Evolutionary conservation across 1,140 invertebrate genomes (phyloP), one percentile per base, ranked within the genome.

Genomic region (Lepidurus packardi): DNA sequence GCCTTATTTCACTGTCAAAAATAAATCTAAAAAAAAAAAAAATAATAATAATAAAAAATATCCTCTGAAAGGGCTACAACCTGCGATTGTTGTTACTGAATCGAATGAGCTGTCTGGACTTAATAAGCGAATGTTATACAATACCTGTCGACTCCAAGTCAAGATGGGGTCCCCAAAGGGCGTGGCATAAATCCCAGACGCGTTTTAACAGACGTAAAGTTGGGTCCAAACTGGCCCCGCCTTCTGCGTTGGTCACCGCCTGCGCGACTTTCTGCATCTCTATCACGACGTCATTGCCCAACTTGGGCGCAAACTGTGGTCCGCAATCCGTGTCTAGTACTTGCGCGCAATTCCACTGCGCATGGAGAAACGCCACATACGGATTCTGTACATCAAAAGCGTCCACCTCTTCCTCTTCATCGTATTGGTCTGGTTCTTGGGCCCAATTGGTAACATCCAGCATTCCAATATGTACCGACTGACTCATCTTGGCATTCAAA

Each of bases 131-230:
- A 45, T n/a, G 16, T 21, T 77, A 11, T 7, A 74, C 41, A 75
- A 13, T 41, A 78, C 34, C 44, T 77, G 44, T 76, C 21, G 44
- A 73, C 16, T 16, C 42, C 21, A 74, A 75, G n/a, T 80, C 77
- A 65, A 73, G 45, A 77, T 91, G 85, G 45, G 88, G 88, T 4
- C 94, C 94, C 94, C 94, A 97, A 1, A 97, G 87, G 1, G 93
- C 92, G 1, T 91, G 88, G 82, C 92, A 91, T 1, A 97, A 86
- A 53, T 90, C 88, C 91, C 92, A 95, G n/a, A 95, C 90, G n/a
- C 53, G 53, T 65, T 65, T 65, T 7, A 65, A n/a, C 73, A 83
- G 81, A 65, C 53, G n/a, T 21, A 65, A 65, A 65, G 53, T 7
- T 65, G 53, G 53, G 21, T 65, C 21, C 13, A 65, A 65, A 65